Base-by-base conservation (phyloP, 2,797 vertebrate genomes). In the Chromobotia macracanthus region DNA sequence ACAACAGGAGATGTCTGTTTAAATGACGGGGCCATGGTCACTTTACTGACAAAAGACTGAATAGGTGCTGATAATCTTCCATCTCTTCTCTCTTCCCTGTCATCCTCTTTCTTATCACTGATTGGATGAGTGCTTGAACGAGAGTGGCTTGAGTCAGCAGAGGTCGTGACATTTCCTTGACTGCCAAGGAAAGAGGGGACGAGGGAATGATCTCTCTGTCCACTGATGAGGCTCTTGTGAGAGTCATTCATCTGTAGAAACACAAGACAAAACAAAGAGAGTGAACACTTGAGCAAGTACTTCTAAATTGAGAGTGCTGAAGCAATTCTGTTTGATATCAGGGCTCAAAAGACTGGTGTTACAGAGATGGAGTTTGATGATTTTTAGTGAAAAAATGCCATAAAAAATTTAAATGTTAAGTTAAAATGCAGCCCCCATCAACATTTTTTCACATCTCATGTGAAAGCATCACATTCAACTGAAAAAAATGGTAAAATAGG, bases 241-340 rank as follows among this genome's bases (percentile, higher is more conserved):
- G 90, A 21, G 83, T 94, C 91, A 76, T 96, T 94, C 85, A 94
- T 91, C 97, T 98, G 89, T 9, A 48, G n/a, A 71, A 70, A 41
- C 83, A 75, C 64, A 23, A 2, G 69, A 76, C 7, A 86, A 70
- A 80, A 85, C 68, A 65, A 80, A 77, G 21, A 79, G 21, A 7
- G 60, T 6, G 31, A 19, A 2, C 8, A 50, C 31, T 35, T 77
- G 35, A 75, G 25, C 25, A 31, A 18, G 38, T 60, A 23, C 46
- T 48, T 48, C 3, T 23, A 19, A 16, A 46, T 10, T 18, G 15
- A 44, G 16, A 1, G n/a, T n/a, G 18, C 18, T 5, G 50, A 51
- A 18, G 18, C 18, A n/a, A 16, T n/a, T 18, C 1, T 50, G 48
- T 50, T 51, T 18, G 16, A 51, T 51, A 51, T 51, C 16, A 51